Evolutionary conservation across 2,888 invertebrate genomes (phyloP).

Genomic region (Archaeoteleia sp.): DNA sequence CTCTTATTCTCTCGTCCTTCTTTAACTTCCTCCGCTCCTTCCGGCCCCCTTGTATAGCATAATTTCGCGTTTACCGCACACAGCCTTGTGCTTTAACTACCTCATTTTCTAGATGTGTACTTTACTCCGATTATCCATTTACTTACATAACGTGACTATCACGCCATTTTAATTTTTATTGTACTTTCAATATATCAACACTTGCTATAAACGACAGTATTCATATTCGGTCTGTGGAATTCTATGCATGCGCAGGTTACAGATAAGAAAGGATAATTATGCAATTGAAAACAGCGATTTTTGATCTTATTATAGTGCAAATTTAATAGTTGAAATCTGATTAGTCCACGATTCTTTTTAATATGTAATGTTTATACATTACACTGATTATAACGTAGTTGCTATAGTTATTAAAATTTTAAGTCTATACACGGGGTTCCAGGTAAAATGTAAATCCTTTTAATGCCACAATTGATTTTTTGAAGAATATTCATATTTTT

Average conservation of each 20-base stretch:
- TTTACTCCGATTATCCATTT: conserved; percentile 30
- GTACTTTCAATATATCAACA: conserved; percentile 26
- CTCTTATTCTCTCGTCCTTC: conserved; percentile 39
- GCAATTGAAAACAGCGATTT: conserved; percentile 19
- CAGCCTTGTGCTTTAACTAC: conserved; percentile 25
- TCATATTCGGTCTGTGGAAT: conserved; percentile 40
- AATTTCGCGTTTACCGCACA: conserved; percentile 51
- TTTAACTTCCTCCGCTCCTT: conserved; percentile 34
- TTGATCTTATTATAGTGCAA: too few species aligned
- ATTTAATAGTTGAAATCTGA: too few species aligned
- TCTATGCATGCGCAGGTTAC: conserved; percentile 50
- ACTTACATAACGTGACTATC: conserved; percentile 36
- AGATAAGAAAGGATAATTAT: conserved; percentile 32
- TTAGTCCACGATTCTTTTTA: too few species aligned
- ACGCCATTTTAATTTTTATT: conserved; percentile 28
- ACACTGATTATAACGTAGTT: too few species aligned
- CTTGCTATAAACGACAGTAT: conserved; percentile 25
- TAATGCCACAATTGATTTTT: too few species aligned
- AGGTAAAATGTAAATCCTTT: too few species aligned
- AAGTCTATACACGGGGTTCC: too few species aligned
- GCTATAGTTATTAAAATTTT: too few species aligned
- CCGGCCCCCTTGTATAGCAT: conserved; percentile 36
- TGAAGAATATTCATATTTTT: too few species aligned
- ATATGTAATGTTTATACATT: too few species aligned
- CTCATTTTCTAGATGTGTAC: conserved; percentile 24